Percentiles rank a stretch among this genome's conserved stretches.
phyloP scores from a whole-genome alignment of 1,140 invertebrate species.

The Polypedilum vanderplanki region DNA sequence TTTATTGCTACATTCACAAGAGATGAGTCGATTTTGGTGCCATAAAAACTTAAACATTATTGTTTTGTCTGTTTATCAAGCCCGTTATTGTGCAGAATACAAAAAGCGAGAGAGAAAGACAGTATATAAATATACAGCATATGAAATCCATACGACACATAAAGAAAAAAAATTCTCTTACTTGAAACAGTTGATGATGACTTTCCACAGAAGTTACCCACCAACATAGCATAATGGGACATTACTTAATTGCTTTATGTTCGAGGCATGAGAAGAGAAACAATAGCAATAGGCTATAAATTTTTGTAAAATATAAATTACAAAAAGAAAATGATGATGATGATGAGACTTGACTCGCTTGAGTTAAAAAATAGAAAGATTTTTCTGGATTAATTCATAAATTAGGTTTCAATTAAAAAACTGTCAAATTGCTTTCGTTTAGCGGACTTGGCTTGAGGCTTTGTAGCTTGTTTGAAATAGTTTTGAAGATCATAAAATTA shows the following conservation, averaged over 20 bases:
- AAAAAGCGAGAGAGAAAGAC: not conserved
- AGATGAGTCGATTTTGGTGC: conserved; percentile 6
- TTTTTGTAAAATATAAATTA: not conserved
- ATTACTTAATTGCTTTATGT: conserved; percentile 28
- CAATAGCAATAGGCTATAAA: not conserved
- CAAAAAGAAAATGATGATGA: not conserved
- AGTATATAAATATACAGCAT: not conserved
- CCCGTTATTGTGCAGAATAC: conserved; percentile 21
- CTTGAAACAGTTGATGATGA: not conserved
- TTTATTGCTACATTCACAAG: not conserved
- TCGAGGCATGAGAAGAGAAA: conserved; percentile 2
- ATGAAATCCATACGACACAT: conserved; percentile 26
- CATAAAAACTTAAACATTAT: conserved; percentile 25
- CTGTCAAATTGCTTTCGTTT: no score
- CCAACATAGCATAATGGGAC: not conserved
- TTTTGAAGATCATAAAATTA: no score
- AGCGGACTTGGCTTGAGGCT: no score
- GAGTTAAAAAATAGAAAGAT: no score
- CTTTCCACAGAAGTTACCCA: not conserved
- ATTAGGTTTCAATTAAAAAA: no score
- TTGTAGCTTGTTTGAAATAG: no score
- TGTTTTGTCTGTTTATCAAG: conserved; percentile 26
- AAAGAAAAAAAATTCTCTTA: not conserved
- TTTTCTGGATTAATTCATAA: no score
- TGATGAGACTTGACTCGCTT: not conserved